Evolutionary conservation across 1,140 invertebrate genomes (phyloP), one percentile per base, ranked within the genome.

Genomic region (Drosophila baimaii): DNA sequence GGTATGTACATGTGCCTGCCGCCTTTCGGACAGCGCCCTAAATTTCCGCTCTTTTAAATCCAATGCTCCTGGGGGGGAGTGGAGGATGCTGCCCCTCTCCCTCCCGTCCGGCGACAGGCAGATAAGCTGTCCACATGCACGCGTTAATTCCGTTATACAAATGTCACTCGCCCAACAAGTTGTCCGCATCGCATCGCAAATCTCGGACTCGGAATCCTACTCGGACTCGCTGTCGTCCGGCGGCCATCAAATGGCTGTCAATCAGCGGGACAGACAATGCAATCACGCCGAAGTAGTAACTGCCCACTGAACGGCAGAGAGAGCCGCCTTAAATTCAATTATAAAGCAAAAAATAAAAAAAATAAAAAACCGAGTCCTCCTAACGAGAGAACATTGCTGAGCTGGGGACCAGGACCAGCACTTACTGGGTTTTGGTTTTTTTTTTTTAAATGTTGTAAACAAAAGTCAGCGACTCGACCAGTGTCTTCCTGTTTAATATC

Each of bases 71-170:
- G 12, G 15, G 13, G 19, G 17, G 43, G 19, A 27, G 12, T 9
- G 13, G 19, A 23, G 43, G 19, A 27, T 25, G 43, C 29, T 9
- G 8, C 29, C 8, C 59, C 61, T 12, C 25, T 65, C 46, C 31
- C 58, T 54, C 17, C 35, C 27, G 31, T 47, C 35, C 52, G 13
- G 37, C 19, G 13, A 31, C 19, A 71, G 71, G 43, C 66, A 66
- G 73, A 76, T 76, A 58, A 52, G 46, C 70, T 47, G 44, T 27
- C 43, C 35, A 46, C 58, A 59, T 37, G 43, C 27, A 66, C 33
- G 46, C 46, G 72, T 57, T 77, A 77, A 77, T 77, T 77, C 73
- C 73, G 62, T 77, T 64, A 76, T 76, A 65, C 73, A 75, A 66
- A 76, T 76, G 73, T 74, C 72, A 74, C 51, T 64, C 44, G 43